phyloP scores from a whole-genome alignment of 2,888 invertebrate genomes.

The Lordiphosa fenestrarum region DNA sequence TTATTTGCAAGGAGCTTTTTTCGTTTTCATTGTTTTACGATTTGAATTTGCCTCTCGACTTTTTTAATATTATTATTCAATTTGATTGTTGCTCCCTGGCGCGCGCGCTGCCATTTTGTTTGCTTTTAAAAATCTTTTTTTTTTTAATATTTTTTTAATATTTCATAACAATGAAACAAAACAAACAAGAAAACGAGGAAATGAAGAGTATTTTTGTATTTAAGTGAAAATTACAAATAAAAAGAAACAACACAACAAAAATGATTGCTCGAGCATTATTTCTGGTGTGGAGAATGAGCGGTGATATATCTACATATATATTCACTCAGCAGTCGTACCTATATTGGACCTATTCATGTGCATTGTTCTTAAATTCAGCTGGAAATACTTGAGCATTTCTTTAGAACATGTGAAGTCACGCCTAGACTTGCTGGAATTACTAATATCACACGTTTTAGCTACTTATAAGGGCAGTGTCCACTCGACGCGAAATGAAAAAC shows the following conservation, averaged over 20 bases:
- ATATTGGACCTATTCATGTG: too few species aligned
- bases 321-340: too few species aligned
- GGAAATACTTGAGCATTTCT: too few species aligned
- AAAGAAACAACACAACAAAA: conserved; percentile 20
- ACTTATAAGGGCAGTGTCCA: too few species aligned
- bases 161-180: conserved; percentile 45
- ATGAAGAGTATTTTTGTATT: conserved; percentile 70
- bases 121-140: conserved; percentile 43
- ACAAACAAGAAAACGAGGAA: conserved; percentile 33
- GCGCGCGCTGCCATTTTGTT: conserved; percentile 64
- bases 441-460: too few species aligned
- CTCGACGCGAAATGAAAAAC: too few species aligned
- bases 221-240: conserved; percentile 68
- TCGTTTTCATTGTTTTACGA: conserved; percentile 1
- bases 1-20: conserved; percentile 6
- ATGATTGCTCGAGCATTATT: too few species aligned
- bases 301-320: too few species aligned
- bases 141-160: conserved; percentile 47
- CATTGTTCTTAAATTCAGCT: too few species aligned
- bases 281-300: too few species aligned
- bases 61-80: conserved; percentile 19
- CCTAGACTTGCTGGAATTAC: too few species aligned
- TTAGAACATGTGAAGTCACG: too few species aligned
- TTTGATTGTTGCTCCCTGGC: conserved; percentile 51
- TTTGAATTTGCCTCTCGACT: conserved; percentile 3